Evolutionary conservation across 53 echinoderm and acorn worm genomes (phyloP).

Genomic region (Astropecten irregularis): DNA sequence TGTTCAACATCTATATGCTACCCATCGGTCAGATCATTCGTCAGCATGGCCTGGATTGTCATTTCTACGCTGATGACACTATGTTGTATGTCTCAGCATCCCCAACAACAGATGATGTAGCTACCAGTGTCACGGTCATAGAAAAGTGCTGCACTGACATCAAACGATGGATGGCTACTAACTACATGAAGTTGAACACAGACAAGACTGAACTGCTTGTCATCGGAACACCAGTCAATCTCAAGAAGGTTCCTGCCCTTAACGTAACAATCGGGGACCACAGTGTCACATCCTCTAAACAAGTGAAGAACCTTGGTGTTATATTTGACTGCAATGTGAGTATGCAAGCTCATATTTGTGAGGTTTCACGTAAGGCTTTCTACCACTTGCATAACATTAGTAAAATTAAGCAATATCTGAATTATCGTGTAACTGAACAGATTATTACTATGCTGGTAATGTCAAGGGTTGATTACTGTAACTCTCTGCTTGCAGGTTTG

Average conservation of each 20-base stretch:
- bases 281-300: not conserved
- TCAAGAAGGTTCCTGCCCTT: not conserved
- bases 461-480: not conserved
- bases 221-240: no score
- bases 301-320: not conserved
- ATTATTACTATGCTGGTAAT: not conserved
- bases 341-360: not conserved
- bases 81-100: no score
- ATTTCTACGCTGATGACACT: constrained; percentile 13
- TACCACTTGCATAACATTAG: not conserved
- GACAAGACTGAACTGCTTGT: no score
- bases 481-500: not conserved
- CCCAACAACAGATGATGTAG: not conserved
- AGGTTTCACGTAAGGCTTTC: not conserved
- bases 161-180: no score
- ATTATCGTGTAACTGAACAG: not conserved
- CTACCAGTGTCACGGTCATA: not conserved
- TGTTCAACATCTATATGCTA: no score
- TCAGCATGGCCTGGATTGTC: not conserved
- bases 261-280: not conserved
- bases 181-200: no score
- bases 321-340: not conserved
- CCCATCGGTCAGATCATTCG: not conserved
- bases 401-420: not conserved
- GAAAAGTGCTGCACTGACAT: constrained; percentile 22